A percentile compares a stretch with the other conserved stretches of the same genome.
phyloP scores from a whole-genome alignment of 53 echinoderm and acorn worm species.

The Zoroaster sp. region DNA sequence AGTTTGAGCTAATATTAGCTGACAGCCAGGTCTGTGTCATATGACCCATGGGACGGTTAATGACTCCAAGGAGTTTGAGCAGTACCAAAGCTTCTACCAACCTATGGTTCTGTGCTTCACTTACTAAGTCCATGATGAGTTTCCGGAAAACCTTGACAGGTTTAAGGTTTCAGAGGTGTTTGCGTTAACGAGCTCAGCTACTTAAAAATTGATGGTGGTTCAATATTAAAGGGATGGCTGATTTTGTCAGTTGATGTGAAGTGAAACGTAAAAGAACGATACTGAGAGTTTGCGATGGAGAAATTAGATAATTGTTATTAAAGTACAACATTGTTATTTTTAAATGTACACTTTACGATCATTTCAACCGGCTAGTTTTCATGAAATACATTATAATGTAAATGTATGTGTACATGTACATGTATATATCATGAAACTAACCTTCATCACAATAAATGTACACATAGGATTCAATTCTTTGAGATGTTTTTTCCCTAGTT shows the following conservation, averaged over 20 bases:
- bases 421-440: too few species aligned
- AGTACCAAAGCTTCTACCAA: too few species aligned
- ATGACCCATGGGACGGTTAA: not conserved
- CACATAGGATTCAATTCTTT: not conserved
- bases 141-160: not conserved
- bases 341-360: too few species aligned
- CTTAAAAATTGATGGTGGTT: not conserved
- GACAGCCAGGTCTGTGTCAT: not conserved
- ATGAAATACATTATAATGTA: not conserved
- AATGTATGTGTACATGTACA: not conserved
- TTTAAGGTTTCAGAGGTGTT: not conserved
- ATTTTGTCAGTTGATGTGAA: too few species aligned
- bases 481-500: too few species aligned
- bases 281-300: too few species aligned
- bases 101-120: not conserved
- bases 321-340: too few species aligned
- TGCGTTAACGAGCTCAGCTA: not conserved
- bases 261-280: too few species aligned
- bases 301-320: too few species aligned
- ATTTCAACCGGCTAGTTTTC: too few species aligned
- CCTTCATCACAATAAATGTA: conserved; percentile 11
- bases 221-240: too few species aligned
- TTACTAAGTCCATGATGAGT: not conserved
- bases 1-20: not conserved
- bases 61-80: not conserved